phyloP scores from a whole-genome alignment of 2,888 invertebrate genomes.

The Rambutsinella grinnellia region DNA sequence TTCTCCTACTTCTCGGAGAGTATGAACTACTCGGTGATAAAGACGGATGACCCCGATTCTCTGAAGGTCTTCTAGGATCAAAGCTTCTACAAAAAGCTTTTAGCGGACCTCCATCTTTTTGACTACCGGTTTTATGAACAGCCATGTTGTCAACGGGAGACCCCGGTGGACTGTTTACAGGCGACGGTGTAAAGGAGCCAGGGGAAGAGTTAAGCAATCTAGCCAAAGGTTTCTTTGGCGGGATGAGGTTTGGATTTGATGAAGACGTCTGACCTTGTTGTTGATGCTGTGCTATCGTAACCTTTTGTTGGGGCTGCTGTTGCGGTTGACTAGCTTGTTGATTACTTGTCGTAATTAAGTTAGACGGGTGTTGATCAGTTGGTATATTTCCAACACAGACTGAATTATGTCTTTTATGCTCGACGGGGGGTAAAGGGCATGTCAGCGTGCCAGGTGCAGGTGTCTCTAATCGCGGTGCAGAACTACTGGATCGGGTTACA shows the following conservation, averaged over 20 bases:
- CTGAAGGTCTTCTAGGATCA: conserved; percentile 60
- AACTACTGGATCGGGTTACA: conserved; percentile 47
- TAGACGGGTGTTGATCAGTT: conserved; percentile 25
- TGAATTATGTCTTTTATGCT: conserved; percentile 22
- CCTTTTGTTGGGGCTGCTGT: conserved; percentile 2
- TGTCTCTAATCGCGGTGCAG: conserved; percentile 57
- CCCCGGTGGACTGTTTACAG: conserved; percentile 10
- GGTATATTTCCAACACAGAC: conserved; percentile 42
- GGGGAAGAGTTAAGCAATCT: conserved; percentile 57
- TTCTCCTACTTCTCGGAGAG: conserved; percentile 74
- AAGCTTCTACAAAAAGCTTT: conserved; percentile 63
- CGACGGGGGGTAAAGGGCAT: conserved; percentile 23
- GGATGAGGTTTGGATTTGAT: conserved; percentile 14
- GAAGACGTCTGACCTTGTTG: background rate
- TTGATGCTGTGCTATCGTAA: background rate
- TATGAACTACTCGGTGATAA: conserved; percentile 34
- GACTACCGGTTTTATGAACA: conserved; percentile 18
- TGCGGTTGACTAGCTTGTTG: background rate
- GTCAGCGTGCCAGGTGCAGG: conserved; percentile 11
- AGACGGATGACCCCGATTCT: conserved; percentile 43
- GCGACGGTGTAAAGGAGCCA: conserved; percentile 20
- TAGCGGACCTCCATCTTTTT: conserved; percentile 40
- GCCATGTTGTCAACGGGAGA: conserved; percentile 1
- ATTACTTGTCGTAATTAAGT: conserved; percentile 10
- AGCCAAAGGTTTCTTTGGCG: conserved; percentile 60